Evolutionary conservation across 2,113 vertebrate species (phyloP).

Genomic region (Apodemus sylvaticus): DNA sequence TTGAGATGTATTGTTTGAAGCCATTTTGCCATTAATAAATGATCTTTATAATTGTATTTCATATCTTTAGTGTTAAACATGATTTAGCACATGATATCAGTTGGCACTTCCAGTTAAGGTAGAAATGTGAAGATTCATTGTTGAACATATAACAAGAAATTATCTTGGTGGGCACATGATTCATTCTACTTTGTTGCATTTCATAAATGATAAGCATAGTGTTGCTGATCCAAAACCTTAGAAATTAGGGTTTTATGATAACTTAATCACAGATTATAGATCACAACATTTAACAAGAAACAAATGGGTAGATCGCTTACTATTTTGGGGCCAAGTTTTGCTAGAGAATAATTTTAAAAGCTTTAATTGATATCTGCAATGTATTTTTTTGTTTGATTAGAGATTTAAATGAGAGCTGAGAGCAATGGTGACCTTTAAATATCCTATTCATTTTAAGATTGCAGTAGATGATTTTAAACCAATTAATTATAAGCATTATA

Average conservation of each 20-base stretch:
- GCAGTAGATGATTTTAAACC: slow-evolving; percentile 80
- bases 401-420: slow-evolving; percentile 78
- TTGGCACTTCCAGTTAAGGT: slow-evolving; percentile 49
- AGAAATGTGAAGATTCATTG: slow-evolving; percentile 70
- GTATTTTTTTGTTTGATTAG: slow-evolving; percentile 74
- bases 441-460: slow-evolving; percentile 77
- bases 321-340: slow-evolving; percentile 48
- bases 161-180: slow-evolving; percentile 55
- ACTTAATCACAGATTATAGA: slow-evolving; percentile 28
- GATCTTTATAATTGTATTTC: slow-evolving; percentile 64
- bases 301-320: background rate
- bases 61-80: slow-evolving; percentile 56
- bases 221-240: background rate
- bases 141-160: slow-evolving; percentile 74
- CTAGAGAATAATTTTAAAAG: slow-evolving; percentile 62
- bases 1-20: slow-evolving; percentile 39
- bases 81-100: slow-evolving; percentile 57
- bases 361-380: slow-evolving; percentile 74
- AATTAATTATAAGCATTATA: slow-evolving; percentile 87
- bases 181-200: slow-evolving; percentile 66
- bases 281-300: slow-evolving; percentile 30
- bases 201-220: slow-evolving; percentile 53
- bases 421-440: slow-evolving; percentile 83
- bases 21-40: slow-evolving; percentile 60
- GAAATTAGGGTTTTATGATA: slow-evolving; percentile 39